These are phyloP conservation scores for Aselliscus stoliczkanus DNA, from an alignment of 2,797 vertebrate species.

Conservation along the genomic window DNA sequence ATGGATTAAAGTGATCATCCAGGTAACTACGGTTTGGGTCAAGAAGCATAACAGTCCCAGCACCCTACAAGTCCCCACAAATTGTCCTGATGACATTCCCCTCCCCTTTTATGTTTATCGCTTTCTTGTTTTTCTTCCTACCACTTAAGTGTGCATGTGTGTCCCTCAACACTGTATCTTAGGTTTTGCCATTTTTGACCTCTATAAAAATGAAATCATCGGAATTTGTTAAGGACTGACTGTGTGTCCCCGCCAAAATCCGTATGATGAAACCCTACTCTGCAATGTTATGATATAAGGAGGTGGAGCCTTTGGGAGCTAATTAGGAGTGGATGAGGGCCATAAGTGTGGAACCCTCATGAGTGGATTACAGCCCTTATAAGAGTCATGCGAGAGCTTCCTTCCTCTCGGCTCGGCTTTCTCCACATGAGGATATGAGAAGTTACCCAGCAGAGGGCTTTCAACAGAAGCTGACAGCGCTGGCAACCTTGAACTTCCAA, in stretches of 20 bases:
- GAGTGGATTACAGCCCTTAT: not conserved
- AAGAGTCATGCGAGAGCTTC: not conserved
- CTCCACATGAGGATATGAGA: not conserved
- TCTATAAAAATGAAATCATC: not conserved
- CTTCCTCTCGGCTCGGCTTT: not conserved
- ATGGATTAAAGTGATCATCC: not conserved
- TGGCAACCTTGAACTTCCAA: not conserved
- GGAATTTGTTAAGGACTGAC: not conserved
- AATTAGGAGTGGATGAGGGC: not conserved
- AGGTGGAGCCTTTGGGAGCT: not conserved
- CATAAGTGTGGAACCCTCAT: not conserved
- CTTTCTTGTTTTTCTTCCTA: not conserved
- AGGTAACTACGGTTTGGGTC: not conserved
- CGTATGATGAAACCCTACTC: not conserved
- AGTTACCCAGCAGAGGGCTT: not conserved
- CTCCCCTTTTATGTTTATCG: accelerated
- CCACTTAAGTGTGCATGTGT: not conserved
- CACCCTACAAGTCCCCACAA: not conserved
- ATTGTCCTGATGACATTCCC: too few species aligned
- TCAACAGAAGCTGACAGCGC: not conserved
- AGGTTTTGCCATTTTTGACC: not conserved
- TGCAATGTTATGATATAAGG: not conserved
- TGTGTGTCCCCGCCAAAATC: not conserved
- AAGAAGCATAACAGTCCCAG: not conserved
- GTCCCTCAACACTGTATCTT: not conserved